Base-by-base conservation (phyloP, 2,888 invertebrate genomes). In the Lepidocyrtoides sp. region DNA sequence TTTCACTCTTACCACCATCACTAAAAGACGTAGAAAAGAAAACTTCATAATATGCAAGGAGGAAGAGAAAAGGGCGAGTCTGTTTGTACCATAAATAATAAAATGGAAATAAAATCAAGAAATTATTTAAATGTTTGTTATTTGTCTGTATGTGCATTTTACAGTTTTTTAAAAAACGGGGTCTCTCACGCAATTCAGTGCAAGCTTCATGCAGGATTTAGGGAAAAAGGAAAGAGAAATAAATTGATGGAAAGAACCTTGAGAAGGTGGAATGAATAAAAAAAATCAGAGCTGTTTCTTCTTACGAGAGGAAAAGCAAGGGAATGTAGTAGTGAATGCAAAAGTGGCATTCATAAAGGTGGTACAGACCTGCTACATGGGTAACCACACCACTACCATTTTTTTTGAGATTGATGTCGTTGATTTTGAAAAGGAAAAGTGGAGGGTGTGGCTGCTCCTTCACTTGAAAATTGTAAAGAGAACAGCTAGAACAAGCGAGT, bases 351-450 rank as follows among this genome's bases (percentile, higher is more conserved):
- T 60, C 26, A 20, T 32, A 3, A 69, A 75, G 48, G 75, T 14
- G 26, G 75, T 1, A 12, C 26, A 23, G 48, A 17, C 14, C 75
- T 29, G 20, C 29, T 79, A 17, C 79, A n/a, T 54, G n/a, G 48
- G 14, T 54, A 36, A 29, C 79, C 54, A 79, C 32, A 79, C 54
- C 54, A 41, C 79, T 32, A 54, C 57, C 54, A 79, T 36, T 79
- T 54, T 54, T 79, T 29, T n/a, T n/a, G 44, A 83, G 83, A 83
- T 83, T 83, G 63, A 83, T 83, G 83, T 66, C 26, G 82, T 60
- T 60, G 82, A 63, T 82, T 83, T 83, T 83, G 26, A 1, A 32
- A 17, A 79, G 12, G 10, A 57, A 29, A 83, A 44, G 63, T 63
- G 63, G 63, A 26, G 83, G 83, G 83, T 44, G 83, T 63, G 83